Conservation (phyloP, 2,113 vertebrate species). For the Bungarus multicinctus region DNA sequence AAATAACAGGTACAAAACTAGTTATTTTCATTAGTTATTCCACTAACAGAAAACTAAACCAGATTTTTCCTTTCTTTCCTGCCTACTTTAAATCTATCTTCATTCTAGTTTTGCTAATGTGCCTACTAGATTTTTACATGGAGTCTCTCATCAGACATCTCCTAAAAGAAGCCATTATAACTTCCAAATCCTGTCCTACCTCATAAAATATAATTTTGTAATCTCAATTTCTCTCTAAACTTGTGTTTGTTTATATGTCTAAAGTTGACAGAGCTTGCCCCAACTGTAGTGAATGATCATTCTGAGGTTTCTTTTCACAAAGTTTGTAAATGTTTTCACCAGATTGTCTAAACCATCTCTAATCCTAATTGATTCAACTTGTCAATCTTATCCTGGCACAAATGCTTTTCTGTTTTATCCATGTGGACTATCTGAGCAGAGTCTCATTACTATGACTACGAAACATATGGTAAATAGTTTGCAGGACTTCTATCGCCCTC, state of each 20-base stretch:
- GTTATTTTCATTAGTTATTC: conserved; percentile 13
- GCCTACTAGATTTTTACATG: conserved; percentile 11
- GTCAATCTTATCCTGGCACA: conserved; percentile 55
- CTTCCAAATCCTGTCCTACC: background rate
- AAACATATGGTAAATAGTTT: conserved; percentile 60
- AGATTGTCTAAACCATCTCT: conserved; percentile 59
- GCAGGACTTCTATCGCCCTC: conserved; percentile 45
- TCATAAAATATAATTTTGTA: conserved; percentile 9
- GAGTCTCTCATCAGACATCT: conserved; percentile 14
- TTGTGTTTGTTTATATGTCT: conserved; percentile 34
- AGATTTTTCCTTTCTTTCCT: conserved; percentile 2
- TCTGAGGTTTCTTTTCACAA: conserved; percentile 56
- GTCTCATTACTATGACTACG: conserved; percentile 58
- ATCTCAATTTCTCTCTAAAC: conserved; percentile 24
- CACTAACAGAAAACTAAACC: conserved; percentile 12
- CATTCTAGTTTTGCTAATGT: conserved; percentile 20
- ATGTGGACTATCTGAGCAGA: conserved; percentile 55
- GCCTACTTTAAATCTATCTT: conserved; percentile 11
- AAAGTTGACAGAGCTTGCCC: conserved; percentile 44
- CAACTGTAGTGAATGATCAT: conserved; percentile 47
- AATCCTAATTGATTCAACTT: conserved; percentile 67
- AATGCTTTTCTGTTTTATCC: conserved; percentile 53
- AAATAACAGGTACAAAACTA: background rate
- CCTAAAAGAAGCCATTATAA: conserved; percentile 15
- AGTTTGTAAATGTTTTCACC: conserved; percentile 56